phyloP scores from a whole-genome alignment of 2,113 vertebrate genomes.

The Hypocryptadius cinnamomeus region DNA sequence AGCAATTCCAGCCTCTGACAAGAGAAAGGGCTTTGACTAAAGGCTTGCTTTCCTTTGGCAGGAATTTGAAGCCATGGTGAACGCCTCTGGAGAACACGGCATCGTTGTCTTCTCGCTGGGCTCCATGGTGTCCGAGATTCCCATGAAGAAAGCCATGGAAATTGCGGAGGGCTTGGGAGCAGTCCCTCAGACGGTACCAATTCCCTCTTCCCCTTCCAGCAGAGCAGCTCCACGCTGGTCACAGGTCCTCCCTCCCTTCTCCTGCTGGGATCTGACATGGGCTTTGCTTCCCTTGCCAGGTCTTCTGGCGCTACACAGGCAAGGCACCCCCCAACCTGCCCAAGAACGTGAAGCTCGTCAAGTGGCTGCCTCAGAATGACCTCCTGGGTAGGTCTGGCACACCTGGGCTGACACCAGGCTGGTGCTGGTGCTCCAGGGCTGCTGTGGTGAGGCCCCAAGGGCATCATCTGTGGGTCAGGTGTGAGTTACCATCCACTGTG shows the following conservation, averaged over 20 bases:
- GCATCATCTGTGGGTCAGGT: neutral
- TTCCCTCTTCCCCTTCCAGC: neutral
- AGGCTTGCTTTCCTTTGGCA: constrained; percentile 41
- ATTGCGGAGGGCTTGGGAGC: constrained; percentile 83
- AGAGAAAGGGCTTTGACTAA: neutral
- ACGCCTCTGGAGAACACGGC: constrained; percentile 86
- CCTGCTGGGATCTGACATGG: neutral
- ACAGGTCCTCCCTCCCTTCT: neutral
- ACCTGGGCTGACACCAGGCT: neutral
- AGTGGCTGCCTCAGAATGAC: constrained; percentile 95
- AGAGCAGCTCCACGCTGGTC: neutral
- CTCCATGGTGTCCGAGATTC: constrained; percentile 81
- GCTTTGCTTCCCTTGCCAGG: constrained; percentile 60
- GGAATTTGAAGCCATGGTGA: constrained; percentile 85
- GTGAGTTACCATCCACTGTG: neutral
- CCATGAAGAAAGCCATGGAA: constrained; percentile 71
- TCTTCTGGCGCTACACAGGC: constrained; percentile 88
- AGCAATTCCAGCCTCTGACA: neutral
- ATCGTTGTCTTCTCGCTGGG: constrained; percentile 90
- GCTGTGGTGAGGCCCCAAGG: neutral
- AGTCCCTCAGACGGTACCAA: constrained; percentile 85
- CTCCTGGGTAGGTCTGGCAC: constrained; percentile 80
- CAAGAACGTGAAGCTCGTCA: constrained; percentile 82
- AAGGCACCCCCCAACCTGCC: constrained; percentile 68
- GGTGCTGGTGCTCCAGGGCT: neutral